These are phyloP conservation scores for Felis chaus DNA, from an alignment of 2,113 vertebrate species.

Conservation along the genomic window DNA sequence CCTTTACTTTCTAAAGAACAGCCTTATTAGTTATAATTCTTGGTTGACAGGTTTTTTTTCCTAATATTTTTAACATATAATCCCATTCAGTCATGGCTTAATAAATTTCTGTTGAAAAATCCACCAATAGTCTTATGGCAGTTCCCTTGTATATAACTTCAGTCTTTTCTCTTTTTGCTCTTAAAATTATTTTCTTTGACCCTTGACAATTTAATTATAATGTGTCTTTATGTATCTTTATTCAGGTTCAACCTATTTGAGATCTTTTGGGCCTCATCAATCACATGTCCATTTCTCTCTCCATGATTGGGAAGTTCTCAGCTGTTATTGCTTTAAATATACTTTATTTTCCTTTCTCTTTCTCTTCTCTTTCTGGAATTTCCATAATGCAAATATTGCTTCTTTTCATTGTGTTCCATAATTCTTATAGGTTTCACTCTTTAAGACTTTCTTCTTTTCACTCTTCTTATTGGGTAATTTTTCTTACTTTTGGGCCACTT, in stretches of 20 bases:
- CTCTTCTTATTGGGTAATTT: background rate
- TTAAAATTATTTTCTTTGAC: background rate
- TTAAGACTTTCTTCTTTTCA: background rate
- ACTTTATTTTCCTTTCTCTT: background rate
- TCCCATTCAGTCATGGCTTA: background rate
- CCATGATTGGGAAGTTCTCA: background rate
- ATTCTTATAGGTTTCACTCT: background rate
- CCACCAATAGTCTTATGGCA: background rate
- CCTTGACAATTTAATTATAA: background rate
- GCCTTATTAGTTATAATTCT: background rate
- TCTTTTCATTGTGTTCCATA: background rate
- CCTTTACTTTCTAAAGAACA: background rate
- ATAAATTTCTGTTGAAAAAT: background rate
- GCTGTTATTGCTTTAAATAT: background rate
- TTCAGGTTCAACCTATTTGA: background rate
- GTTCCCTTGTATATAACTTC: background rate
- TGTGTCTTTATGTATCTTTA: background rate
- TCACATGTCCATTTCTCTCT: background rate
- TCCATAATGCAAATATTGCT: background rate
- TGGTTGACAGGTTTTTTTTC: background rate
- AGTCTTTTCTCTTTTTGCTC: background rate
- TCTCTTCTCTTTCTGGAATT: background rate
- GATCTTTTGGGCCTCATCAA: background rate
- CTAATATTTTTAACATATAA: background rate
- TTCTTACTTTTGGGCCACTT: background rate